Percentiles rank a stretch among this genome's conserved stretches.
Conservation (phyloP, 2,888 invertebrate genomes). For the Cristatella mucedo region DNA sequence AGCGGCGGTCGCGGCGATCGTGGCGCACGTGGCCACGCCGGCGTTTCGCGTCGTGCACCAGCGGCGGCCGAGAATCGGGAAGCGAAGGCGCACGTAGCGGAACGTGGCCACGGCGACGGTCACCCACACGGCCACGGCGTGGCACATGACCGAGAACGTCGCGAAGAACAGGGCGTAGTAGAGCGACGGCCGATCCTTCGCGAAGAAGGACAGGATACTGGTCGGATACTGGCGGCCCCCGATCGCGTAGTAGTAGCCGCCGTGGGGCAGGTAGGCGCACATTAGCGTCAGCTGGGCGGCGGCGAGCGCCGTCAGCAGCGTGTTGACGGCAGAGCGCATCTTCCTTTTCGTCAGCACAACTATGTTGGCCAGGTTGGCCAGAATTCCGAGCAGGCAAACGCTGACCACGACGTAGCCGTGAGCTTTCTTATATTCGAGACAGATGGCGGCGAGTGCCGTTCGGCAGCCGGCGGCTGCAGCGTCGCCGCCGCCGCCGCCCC, state of each 20-base stretch:
- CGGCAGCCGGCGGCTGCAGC: too few species aligned
- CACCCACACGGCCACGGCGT: slow-evolving; percentile 80
- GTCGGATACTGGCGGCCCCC: slow-evolving; percentile 15
- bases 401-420: slow-evolving; percentile 72
- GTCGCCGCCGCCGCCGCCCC: too few species aligned
- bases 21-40: too few species aligned
- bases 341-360: slow-evolving; percentile 68
- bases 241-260: slow-evolving; percentile 26
- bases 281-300: slow-evolving; percentile 80
- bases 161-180: slow-evolving; percentile 54
- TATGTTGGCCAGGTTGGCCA: slow-evolving; percentile 77
- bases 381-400: slow-evolving; percentile 69
- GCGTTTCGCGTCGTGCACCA: too few species aligned
- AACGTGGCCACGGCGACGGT: slow-evolving; percentile 82
- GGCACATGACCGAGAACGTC: slow-evolving; percentile 60
- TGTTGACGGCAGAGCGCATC: slow-evolving; percentile 84
- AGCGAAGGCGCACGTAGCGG: slow-evolving; percentile 57
- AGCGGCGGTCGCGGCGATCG: too few species aligned
- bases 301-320: slow-evolving; percentile 66
- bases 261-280: slow-evolving; percentile 58
- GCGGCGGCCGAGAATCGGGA: too few species aligned
- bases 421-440: slow-evolving; percentile 37
- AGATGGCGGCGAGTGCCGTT: too few species aligned
- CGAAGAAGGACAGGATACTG: slow-evolving; percentile 23
- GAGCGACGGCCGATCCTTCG: slow-evolving; percentile 28